A percentile compares a stretch with the other conserved stretches of the same genome.
phyloP scores from a whole-genome alignment of 2,113 vertebrate genomes.

The Meleagris gallopavo region DNA sequence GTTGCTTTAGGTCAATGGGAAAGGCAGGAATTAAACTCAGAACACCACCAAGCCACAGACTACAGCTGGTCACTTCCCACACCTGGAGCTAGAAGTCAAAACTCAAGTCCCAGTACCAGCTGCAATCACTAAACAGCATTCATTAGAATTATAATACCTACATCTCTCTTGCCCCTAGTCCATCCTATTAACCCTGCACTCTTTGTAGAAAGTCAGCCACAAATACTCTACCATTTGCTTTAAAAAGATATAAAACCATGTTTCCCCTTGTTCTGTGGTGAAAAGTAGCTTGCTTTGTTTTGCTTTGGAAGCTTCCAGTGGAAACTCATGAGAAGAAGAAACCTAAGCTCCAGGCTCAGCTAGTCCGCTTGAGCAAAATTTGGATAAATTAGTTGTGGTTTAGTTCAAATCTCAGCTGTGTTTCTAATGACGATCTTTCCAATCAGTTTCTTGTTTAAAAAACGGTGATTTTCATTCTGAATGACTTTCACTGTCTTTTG shows the following conservation, averaged over 20 bases:
- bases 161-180: not conserved
- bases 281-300: not conserved
- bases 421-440: not conserved
- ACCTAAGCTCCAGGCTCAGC: not conserved
- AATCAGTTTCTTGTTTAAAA: not conserved
- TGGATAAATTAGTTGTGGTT: not conserved
- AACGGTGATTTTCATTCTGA: not conserved
- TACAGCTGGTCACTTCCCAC: not conserved
- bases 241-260: not conserved
- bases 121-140: not conserved
- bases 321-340: not conserved
- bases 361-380: not conserved
- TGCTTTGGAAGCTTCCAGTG: not conserved
- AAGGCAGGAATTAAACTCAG: conserved; percentile 22
- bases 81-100: not conserved
- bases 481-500: not conserved
- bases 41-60: not conserved
- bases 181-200: not conserved
- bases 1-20: not conserved
- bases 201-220: not conserved
- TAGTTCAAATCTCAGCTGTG: not conserved
- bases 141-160: not conserved
- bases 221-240: not conserved
- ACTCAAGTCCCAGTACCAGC: not conserved
- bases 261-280: accelerated